Percentiles rank a stretch among this genome's conserved stretches.
Evolutionary conservation across 2,888 invertebrate genomes (phyloP).

Genomic region (Spicauda simplicius): DNA sequence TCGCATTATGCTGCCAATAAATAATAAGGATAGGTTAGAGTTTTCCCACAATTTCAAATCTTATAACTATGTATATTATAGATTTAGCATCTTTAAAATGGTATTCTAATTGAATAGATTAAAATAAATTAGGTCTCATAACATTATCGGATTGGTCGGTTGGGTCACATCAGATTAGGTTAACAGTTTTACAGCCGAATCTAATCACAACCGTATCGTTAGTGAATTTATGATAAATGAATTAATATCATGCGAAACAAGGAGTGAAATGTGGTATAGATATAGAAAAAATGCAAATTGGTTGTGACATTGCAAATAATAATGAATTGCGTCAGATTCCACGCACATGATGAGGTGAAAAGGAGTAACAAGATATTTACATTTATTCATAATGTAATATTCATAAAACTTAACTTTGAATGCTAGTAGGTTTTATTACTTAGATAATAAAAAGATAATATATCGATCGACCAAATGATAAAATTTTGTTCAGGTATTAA

Average conservation of each 20-base stretch:
- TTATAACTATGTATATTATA: too few species aligned
- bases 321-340: not conserved
- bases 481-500: too few species aligned
- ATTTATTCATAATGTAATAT: not conserved
- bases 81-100: too few species aligned
- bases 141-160: too few species aligned
- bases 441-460: too few species aligned
- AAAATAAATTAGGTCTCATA: not conserved
- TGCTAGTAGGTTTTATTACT: too few species aligned
- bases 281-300: too few species aligned
- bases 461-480: too few species aligned
- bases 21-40: too few species aligned
- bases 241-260: not conserved
- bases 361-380: not conserved
- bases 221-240: not conserved
- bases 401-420: not conserved
- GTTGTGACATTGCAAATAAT: not conserved
- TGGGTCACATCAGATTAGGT: not conserved
- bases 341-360: too few species aligned
- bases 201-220: not conserved
- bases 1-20: too few species aligned
- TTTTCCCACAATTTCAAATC: too few species aligned
- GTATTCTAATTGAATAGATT: not conserved
- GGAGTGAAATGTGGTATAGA: not conserved
- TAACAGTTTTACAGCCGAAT: slow-evolving; percentile 1